Evolutionary conservation across 2,113 vertebrate species (phyloP), one percentile per base, ranked within the genome.

Genomic region (Brachionichthys hirsutus): DNA sequence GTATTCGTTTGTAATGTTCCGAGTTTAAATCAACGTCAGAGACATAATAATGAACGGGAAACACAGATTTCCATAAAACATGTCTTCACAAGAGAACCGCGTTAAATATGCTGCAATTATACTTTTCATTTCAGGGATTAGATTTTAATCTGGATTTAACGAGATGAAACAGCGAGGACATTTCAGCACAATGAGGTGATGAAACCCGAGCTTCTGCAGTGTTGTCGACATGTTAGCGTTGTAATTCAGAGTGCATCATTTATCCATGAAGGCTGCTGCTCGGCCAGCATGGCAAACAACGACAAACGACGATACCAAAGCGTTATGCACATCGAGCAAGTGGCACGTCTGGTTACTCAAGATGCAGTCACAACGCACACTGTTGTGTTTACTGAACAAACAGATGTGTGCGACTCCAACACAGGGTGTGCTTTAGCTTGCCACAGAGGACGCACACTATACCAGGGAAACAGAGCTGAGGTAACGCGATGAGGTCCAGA

Each of bases 381-480:
- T n/a, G 6, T 19, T 55, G 12, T 12, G 8, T 30, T 30, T 30
- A 30, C 24, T 30, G 24, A 30, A 30, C 24, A 30, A 30, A 30
- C 24, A 30, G 24, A 30, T 30, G 24, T 30, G 24, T 30, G 24
- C 8, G 4, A 30, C 24, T 58, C 4, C 42, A 54, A 15, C 13
- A 20, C 19, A 38, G 4, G 2, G 12, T 41, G 9, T 17, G 62
- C 36, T 50, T 49, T 9, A 0, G 19, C 17, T 52, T 24, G 38
- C 17, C 35, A 22, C 1, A 16, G 9, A 15, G 2, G 2, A 45
- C 41, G 46, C 6, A 47, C 2, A 14, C 12, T 8, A 50, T 88
- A 99, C 97, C 96, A 85, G 97, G 97, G 77, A 98, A 99, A 84
- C 97, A 99, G 1, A 99, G 93, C 81, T 98, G 94, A 0, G 93